Evolutionary conservation across 23 tunicate species (phyloP).

Genomic region (Trididemnum miniatum): DNA sequence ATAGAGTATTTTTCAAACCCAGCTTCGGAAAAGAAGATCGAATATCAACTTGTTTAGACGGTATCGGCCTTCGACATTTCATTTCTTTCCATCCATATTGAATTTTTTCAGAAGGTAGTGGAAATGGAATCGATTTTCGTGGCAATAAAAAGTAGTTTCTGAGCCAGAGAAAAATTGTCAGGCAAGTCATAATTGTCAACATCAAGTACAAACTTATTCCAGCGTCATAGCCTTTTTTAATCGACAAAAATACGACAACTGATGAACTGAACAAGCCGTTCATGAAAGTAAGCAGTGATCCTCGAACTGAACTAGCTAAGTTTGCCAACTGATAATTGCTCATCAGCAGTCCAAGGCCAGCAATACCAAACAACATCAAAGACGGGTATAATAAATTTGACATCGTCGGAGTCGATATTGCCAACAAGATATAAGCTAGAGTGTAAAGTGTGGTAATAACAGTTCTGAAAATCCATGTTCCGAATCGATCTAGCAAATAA

Average conservation of each 20-base stretch:
- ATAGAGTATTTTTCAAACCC: neutral
- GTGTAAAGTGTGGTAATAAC: slow-evolving; percentile 27
- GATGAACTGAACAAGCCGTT: slow-evolving; percentile 57
- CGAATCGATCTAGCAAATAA: slow-evolving; percentile 47
- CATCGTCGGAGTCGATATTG: slow-evolving; percentile 27
- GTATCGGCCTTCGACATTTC: neutral
- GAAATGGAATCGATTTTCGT: slow-evolving; percentile 24
- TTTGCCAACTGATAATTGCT: slow-evolving; percentile 57
- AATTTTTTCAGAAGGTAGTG: neutral
- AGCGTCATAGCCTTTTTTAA: slow-evolving; percentile 36
- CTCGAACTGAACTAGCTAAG: slow-evolving; percentile 28
- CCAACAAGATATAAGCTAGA: slow-evolving; percentile 22
- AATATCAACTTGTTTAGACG: neutral
- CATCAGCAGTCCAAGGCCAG: slow-evolving; percentile 40
- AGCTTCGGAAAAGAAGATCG: neutral
- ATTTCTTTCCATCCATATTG: neutral
- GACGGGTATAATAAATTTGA: slow-evolving; percentile 48
- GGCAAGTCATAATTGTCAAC: slow-evolving; percentile 34
- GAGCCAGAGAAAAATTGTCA: slow-evolving; percentile 38
- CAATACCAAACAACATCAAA: slow-evolving; percentile 30
- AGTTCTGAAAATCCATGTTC: slow-evolving; percentile 56
- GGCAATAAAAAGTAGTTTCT: slow-evolving; percentile 54
- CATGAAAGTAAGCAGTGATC: slow-evolving; percentile 42
- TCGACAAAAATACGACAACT: slow-evolving; percentile 34
- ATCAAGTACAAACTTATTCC: slow-evolving; percentile 20